A percentile compares a stretch with the other conserved stretches of the same genome.
phyloP scores from a whole-genome alignment of 2,888 invertebrate genomes.

The Acronicta leporina region DNA sequence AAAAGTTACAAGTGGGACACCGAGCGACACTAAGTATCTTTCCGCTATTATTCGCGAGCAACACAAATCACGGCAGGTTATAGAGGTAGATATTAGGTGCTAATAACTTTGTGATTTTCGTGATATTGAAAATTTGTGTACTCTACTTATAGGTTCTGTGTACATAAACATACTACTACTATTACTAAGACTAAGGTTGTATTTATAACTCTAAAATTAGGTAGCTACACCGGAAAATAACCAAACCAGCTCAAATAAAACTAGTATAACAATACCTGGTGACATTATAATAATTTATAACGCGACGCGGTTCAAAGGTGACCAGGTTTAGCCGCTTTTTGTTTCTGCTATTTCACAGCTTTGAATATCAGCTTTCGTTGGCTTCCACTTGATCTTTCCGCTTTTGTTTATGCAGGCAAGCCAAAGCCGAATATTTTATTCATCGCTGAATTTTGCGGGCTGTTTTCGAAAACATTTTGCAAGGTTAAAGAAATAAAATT shows the following conservation, averaged over 20 bases:
- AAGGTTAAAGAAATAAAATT: not conserved
- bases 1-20: too few species aligned
- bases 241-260: slow-evolving; percentile 10
- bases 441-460: slow-evolving; percentile 1
- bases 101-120: too few species aligned
- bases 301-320: not conserved
- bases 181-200: too few species aligned
- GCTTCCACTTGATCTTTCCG: slow-evolving; percentile 13
- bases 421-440: slow-evolving; percentile 22
- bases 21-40: too few species aligned
- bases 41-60: too few species aligned
- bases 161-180: too few species aligned
- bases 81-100: too few species aligned
- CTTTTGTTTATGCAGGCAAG: slow-evolving; percentile 17
- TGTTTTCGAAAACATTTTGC: not conserved
- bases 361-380: slow-evolving; percentile 12
- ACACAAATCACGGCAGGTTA: too few species aligned
- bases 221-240: too few species aligned
- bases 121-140: too few species aligned
- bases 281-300: slow-evolving; percentile 4
- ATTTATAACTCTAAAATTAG: too few species aligned
- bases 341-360: slow-evolving; percentile 13
- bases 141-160: too few species aligned
- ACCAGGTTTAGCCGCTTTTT: slow-evolving; percentile 22
- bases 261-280: not conserved